Evolutionary conservation across 2,797 vertebrate species (phyloP), one percentile per base, ranked within the genome.

Genomic region (Heliangelus exortis): DNA sequence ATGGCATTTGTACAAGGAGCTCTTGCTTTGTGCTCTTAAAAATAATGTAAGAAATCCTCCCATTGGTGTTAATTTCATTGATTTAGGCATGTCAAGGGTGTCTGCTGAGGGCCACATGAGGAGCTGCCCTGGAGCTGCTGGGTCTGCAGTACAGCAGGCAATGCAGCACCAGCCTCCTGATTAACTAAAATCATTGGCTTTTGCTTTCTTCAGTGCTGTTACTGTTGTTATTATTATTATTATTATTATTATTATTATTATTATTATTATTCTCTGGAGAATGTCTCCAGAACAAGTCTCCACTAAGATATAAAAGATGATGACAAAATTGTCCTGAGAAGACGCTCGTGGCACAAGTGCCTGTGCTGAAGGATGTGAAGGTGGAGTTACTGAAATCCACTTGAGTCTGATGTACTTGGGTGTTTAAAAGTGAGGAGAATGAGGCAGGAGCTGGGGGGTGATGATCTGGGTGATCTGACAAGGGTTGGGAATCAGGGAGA

Each of bases 1-100:
- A 87, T 67, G 92, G 85, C 79, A 92, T 92, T 92, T 93, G 75
- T 43, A 39, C 79, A 34, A 67, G 87, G 74, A 84, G 45, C 66
- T 61, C 68, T 83, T 34, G 84, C 87, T 89, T 65, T 53, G n/a
- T 65, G 55, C 82, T 69, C 5, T 73, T 82, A 50, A 75, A 86
- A 82, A 51, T 50, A 69, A 54, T 34, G 10, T 1, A 7, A 74
- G 72, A 33, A 85, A 43, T 39, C 51, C 39, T 54, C 19, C 43
- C 59, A 0, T 0, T 20, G 77, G 54, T 8, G 19, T 36, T 48
- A 23, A 76, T 65, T 33, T 47, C 71, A 13, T 12, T 2, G 2
- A 12, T 12, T 19, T 15, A 7, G 41, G 53, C n/a, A n/a, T 10
- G 61, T 19, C 66, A 13, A 41, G 87, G 25, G 47, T 19, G 6